phyloP scores from a whole-genome alignment of 2,888 invertebrate genomes.

The Caenorhabditis sp. region DNA sequence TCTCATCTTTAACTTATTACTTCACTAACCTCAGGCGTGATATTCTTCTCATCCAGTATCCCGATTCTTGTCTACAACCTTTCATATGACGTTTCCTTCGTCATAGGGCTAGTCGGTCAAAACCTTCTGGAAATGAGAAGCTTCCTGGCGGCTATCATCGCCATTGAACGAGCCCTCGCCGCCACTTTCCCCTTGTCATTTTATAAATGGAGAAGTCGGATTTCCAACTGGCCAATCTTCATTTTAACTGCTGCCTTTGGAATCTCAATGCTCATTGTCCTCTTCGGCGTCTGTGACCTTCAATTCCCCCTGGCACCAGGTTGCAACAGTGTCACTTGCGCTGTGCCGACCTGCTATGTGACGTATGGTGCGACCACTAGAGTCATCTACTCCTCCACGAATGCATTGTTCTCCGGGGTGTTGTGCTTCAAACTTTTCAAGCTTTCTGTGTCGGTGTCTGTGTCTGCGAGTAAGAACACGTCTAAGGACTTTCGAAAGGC shows the following conservation, averaged over 20 bases:
- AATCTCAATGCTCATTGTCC: not conserved
- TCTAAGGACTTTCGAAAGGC: slow-evolving; percentile 13
- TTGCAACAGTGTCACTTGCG: slow-evolving; percentile 8
- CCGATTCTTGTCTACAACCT: not conserved
- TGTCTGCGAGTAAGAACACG: not conserved
- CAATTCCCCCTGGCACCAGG: not conserved
- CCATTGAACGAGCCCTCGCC: slow-evolving; percentile 11
- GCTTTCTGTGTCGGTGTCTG: not conserved
- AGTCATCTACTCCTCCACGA: slow-evolving; percentile 9
- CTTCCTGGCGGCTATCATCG: slow-evolving; percentile 22
- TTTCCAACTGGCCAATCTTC: slow-evolving; percentile 9
- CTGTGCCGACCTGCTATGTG: not conserved
- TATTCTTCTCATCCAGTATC: too few relatives aligned
- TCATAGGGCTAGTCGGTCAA: not conserved
- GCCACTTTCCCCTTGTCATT: not conserved
- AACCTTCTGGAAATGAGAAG: slow-evolving; percentile 26
- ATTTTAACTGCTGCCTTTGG: not conserved
- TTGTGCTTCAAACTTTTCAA: slow-evolving; percentile 6
- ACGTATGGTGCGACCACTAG: not conserved
- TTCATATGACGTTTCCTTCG: slow-evolving; percentile 1
- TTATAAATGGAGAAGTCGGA: not conserved
- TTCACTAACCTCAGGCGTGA: not conserved
- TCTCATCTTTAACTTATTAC: too few relatives aligned
- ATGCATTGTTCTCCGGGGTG: slow-evolving; percentile 1
- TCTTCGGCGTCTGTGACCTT: slow-evolving; percentile 5